Evolutionary conservation across 1,140 invertebrate genomes (phyloP).

Genomic region (Scaptomyza montana): DNA sequence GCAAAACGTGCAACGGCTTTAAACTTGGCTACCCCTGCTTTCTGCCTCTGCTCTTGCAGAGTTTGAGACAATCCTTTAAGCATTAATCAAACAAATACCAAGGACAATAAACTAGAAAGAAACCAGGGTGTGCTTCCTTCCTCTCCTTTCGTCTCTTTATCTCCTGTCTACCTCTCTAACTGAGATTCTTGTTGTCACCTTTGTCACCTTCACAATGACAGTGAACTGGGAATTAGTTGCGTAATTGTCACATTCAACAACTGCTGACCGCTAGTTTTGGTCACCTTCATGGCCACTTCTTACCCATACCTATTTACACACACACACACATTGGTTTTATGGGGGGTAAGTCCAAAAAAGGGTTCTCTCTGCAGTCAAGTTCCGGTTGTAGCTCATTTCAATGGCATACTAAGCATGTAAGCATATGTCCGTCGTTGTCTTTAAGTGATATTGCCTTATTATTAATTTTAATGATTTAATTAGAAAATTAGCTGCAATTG

Average conservation of each 20-base stretch:
- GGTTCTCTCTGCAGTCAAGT: neutral
- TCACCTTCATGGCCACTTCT: neutral
- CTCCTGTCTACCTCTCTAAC: neutral
- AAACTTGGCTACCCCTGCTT: neutral
- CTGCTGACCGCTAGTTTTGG: neutral
- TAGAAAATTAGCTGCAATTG: constrained; percentile 68
- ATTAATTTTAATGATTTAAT: constrained; percentile 78
- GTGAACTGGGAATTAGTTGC: neutral
- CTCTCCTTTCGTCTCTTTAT: neutral
- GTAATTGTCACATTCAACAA: neutral
- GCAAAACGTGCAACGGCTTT: constrained; percentile 1
- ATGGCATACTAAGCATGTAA: constrained; percentile 29
- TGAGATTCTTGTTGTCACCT: neutral
- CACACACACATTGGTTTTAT: constrained; percentile 3
- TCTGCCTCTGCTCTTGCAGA: neutral
- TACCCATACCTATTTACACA: neutral
- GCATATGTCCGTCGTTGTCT: constrained; percentile 20
- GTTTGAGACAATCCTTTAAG: neutral
- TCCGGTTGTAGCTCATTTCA: constrained; percentile 20
- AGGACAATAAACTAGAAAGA: neutral
- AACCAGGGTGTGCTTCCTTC: neutral
- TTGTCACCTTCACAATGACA: neutral
- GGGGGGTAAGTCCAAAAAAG: neutral
- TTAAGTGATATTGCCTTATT: constrained; percentile 34
- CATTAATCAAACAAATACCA: neutral